Evolutionary conservation across 2,888 invertebrate species (phyloP).

Genomic region (Cerceris ruficornis): DNA sequence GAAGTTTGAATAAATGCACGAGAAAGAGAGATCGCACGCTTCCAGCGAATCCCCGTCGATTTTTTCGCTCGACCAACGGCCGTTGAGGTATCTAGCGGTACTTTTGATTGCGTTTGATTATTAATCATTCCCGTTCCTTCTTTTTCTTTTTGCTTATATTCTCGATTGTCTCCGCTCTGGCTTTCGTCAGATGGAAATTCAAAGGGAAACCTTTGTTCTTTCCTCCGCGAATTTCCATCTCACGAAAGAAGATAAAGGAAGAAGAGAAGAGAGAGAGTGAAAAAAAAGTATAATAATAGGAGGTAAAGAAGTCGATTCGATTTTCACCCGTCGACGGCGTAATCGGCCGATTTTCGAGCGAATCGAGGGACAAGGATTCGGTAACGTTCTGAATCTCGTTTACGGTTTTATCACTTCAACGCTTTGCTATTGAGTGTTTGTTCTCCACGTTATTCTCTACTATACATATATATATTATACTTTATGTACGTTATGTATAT

Average conservation of each 20-base stretch:
- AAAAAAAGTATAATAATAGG: too few species aligned
- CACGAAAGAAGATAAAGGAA: too few species aligned
- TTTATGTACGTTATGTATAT: constrained; percentile 26
- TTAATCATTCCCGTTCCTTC: constrained; percentile 10
- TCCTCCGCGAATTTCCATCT: too few species aligned
- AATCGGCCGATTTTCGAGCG: constrained; percentile 53
- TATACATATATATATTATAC: constrained; percentile 29
- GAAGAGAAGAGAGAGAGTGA: too few species aligned
- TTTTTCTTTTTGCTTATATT: not conserved
- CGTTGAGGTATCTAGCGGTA: constrained; percentile 63
- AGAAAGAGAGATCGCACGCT: constrained; percentile 62
- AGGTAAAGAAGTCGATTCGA: not conserved
- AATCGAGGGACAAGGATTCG: constrained; percentile 68
- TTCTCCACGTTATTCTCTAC: constrained; percentile 45
- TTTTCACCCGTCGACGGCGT: constrained; percentile 5
- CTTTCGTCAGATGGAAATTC: not conserved
- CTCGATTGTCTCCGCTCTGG: not conserved
- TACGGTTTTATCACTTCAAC: constrained; percentile 80
- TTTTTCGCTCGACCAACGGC: constrained; percentile 44
- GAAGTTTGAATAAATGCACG: constrained; percentile 59
- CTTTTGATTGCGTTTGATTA: constrained; percentile 63
- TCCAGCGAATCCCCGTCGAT: constrained; percentile 58
- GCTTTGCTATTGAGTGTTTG: constrained; percentile 80
- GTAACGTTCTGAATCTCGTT: constrained; percentile 72
- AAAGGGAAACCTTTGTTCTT: not conserved